Evolutionary conservation across 2,113 vertebrate species (phyloP).

Genomic region (Oophaga pumilio): DNA sequence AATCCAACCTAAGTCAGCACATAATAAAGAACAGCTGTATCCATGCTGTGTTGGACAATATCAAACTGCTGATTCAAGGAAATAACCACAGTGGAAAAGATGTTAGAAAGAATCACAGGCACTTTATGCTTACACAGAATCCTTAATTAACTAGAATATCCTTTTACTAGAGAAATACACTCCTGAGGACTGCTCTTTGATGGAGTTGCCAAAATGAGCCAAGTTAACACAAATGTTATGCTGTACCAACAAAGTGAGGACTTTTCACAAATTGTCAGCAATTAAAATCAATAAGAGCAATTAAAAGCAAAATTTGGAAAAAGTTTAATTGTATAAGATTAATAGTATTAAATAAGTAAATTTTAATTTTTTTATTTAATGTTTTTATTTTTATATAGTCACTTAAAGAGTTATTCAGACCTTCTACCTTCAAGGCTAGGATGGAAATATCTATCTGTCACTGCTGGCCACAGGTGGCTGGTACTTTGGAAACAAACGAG

Average conservation of each 20-base stretch:
- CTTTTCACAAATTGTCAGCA: background rate
- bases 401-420: too few relatives aligned
- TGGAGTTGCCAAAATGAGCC: constrained; percentile 19
- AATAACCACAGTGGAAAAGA: constrained; percentile 45
- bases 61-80: constrained; percentile 36
- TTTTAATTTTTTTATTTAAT: too few relatives aligned
- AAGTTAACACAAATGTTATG: constrained; percentile 10
- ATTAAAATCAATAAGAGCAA: background rate
- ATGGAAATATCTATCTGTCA: too few relatives aligned
- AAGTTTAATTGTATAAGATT: too few relatives aligned
- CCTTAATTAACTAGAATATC: constrained; percentile 50
- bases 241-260: background rate
- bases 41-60: constrained; percentile 41
- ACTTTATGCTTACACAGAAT: constrained; percentile 39
- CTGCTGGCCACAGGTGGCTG: too few relatives aligned
- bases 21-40: constrained; percentile 14
- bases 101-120: constrained; percentile 27
- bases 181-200: constrained; percentile 28
- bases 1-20: constrained; percentile 45
- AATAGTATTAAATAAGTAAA: too few relatives aligned
- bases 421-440: too few relatives aligned
- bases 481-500: too few relatives aligned
- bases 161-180: constrained; percentile 35
- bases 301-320: too few relatives aligned
- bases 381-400: too few relatives aligned